A percentile compares a stretch with the other conserved stretches of the same genome.
Evolutionary conservation across 2,113 vertebrate species (phyloP).

Genomic region (Rhabdomys dilectus): DNA sequence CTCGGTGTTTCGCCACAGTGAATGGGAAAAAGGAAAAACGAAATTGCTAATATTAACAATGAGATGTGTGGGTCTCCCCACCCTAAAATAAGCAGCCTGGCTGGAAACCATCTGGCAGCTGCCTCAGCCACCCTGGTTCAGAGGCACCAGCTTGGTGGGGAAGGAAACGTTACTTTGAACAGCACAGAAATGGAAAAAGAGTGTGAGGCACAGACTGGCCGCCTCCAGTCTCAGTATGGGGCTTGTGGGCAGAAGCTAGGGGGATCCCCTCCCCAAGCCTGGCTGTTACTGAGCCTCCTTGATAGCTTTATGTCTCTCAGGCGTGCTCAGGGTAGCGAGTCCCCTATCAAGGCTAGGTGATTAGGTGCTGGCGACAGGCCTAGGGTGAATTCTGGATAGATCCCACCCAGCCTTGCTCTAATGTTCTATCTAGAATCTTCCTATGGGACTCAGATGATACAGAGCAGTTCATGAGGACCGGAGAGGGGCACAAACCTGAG

Average conservation of each 20-base stretch:
- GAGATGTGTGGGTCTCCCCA: background rate
- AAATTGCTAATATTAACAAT: constrained; percentile 69
- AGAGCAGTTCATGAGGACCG: background rate
- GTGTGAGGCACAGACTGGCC: background rate
- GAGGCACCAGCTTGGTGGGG: background rate
- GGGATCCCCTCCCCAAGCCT: background rate
- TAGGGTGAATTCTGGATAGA: background rate
- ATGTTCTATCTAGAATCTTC: background rate
- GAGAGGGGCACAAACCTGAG: background rate
- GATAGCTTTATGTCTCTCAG: background rate
- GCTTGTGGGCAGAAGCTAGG: background rate
- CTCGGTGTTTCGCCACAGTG: background rate
- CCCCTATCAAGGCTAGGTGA: background rate
- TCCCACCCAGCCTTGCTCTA: background rate
- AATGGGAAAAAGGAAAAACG: constrained; percentile 58
- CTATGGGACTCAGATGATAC: background rate
- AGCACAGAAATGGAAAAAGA: background rate
- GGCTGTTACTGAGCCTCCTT: background rate
- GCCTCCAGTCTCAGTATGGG: background rate
- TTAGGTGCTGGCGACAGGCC: background rate
- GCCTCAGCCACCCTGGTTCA: background rate
- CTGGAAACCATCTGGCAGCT: constrained; percentile 30
- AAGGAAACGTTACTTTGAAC: background rate
- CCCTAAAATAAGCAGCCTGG: background rate
- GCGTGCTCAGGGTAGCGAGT: background rate